Evolutionary conservation across 2,888 invertebrate species (phyloP), one percentile per base, ranked within the genome.

Genomic region (Ochlodes sylvanus): DNA sequence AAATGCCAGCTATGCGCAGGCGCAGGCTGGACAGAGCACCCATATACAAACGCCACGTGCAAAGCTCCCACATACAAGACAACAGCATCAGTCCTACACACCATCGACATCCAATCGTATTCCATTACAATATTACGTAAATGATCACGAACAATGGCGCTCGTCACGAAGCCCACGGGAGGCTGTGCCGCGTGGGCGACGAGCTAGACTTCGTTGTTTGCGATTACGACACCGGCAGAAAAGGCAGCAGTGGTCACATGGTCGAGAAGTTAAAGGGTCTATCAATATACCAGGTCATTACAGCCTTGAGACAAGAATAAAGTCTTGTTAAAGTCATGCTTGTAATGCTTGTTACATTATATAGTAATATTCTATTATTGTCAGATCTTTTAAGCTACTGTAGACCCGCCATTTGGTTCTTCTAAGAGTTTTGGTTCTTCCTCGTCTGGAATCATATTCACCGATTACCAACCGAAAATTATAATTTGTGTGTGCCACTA

Each of bases 81-180:
- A 21, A 54, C 54, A 54, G 27, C 34, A 62, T 34, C 47, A 34
- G 10, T 47, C 47, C 47, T 17, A 61, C 61, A 47, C 47, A 47
- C 47, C 47, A 61, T 17, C n/a, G 17, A 15, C 17, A n/a, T 6
- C 42, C 44, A 50, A 34, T n/a, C n/a, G n/a, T n/a, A n/a, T n/a
- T n/a, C n/a, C n/a, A n/a, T n/a, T n/a, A n/a, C n/a, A n/a, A n/a
- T 15, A 34, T 64, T 47, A 64, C 47, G 47, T 56, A 57, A 64
- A 32, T 44, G n/a, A 44, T 44, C 21, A 38, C n/a, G n/a, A 42
- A 64, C 64, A 64, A 64, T 38, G 34, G 64, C 32, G 64, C 12
- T 56, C 56, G 63, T 55, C 63, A 56, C 64, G 56, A 56, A 47
- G 47, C 56, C 56, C 64, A 64, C 56, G 56, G 64, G 64, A 64